Evolutionary conservation across 1,140 invertebrate genomes (phyloP).

Genomic region (Adoxophyes honmai): DNA sequence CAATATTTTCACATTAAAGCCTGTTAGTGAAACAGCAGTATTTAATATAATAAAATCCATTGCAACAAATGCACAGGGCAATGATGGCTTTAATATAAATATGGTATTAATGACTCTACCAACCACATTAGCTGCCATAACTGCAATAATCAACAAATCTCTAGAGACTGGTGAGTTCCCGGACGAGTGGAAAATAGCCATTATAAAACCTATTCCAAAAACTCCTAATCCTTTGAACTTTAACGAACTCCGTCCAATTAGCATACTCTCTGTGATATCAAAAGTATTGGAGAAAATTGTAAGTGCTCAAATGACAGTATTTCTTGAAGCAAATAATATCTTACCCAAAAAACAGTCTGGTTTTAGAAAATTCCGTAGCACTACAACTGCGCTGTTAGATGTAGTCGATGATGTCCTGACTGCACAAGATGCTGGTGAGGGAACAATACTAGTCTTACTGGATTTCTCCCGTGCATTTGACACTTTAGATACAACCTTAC

Average conservation of each 20-base stretch:
- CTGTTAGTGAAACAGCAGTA: neutral
- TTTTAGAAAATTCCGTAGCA: neutral
- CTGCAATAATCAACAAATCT: constrained; percentile 3
- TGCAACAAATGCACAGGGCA: neutral
- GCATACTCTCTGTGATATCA: neutral
- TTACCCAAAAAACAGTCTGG: neutral
- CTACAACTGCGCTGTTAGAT: neutral
- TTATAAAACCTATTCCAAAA: constrained; percentile 10
- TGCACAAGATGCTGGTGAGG: neutral
- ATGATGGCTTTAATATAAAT: neutral
- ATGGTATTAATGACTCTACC: neutral
- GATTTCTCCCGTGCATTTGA: constrained; percentile 14
- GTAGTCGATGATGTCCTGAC: neutral
- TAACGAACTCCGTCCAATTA: constrained; percentile 2
- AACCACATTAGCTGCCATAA: neutral
- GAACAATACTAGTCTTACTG: constrained; percentile 1
- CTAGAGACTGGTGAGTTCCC: neutral
- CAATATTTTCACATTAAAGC: neutral
- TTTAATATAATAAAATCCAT: neutral
- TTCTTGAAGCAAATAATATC: neutral
- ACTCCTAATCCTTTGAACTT: neutral
- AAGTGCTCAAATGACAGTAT: neutral
- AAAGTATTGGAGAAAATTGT: constrained; percentile 10
- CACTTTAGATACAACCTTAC: neutral
- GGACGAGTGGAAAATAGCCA: neutral